Conservation (phyloP, 2,888 invertebrate species). For the Melipona beecheii region DNA sequence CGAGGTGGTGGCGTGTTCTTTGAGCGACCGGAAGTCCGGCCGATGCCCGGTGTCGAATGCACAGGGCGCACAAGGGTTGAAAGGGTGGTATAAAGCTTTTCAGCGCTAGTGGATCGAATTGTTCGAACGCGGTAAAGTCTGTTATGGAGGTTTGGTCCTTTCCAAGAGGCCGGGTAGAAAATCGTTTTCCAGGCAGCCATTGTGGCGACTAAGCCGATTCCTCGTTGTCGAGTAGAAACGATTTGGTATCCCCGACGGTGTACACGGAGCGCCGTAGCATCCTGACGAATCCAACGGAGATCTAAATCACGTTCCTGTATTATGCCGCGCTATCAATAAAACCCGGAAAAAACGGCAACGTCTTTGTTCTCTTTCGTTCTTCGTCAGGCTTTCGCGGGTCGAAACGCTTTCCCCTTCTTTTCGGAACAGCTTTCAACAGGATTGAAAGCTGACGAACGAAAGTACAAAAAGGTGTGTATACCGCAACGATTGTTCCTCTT, state of each 20-base stretch:
- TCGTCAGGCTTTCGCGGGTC: not conserved
- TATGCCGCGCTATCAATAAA: constrained; percentile 47
- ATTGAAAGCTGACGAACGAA: constrained; percentile 21
- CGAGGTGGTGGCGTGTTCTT: not conserved
- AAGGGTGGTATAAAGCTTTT: constrained; percentile 57
- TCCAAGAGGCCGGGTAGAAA: constrained; percentile 55
- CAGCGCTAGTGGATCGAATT: constrained; percentile 54
- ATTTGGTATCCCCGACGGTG: constrained; percentile 65
- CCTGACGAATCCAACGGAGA: constrained; percentile 42
- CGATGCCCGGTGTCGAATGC: not conserved
- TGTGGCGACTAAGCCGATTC: constrained; percentile 73
- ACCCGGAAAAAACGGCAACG: constrained; percentile 9
- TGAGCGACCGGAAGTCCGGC: constrained; percentile 6
- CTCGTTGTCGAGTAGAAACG: constrained; percentile 71
- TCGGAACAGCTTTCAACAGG: not conserved
- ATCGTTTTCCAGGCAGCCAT: constrained; percentile 68
- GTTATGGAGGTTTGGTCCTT: constrained; percentile 67
- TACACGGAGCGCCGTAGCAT: constrained; percentile 59
- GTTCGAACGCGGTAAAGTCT: constrained; percentile 71
- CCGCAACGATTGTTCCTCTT: not conserved
- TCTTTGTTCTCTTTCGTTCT: constrained; percentile 39
- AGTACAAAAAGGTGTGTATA: not conserved
- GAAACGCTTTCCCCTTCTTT: not conserved
- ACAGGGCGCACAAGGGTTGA: constrained; percentile 7
- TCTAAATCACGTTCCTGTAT: constrained; percentile 61